Evolutionary conservation across 2,797 vertebrate species (phyloP).

Genomic region (Enteromius trimaculatus): DNA sequence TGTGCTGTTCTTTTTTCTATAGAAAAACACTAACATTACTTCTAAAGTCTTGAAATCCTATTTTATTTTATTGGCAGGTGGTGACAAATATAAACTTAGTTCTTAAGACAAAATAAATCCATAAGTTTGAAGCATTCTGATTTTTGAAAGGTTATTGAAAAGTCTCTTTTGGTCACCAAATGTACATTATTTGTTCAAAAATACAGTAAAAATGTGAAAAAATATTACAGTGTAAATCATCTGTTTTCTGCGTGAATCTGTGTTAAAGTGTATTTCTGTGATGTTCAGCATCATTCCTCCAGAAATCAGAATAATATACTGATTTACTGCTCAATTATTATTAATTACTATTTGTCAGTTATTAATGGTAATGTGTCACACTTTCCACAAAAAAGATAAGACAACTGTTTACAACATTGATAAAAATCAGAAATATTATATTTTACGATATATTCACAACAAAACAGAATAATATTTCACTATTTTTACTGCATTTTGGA

Average conservation of each 20-base stretch:
- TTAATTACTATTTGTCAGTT: too few species aligned
- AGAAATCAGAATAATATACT: too few species aligned
- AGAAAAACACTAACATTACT: too few species aligned
- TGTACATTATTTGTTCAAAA: not conserved
- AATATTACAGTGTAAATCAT: not conserved
- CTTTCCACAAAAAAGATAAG: not conserved
- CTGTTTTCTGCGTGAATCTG: too few species aligned
- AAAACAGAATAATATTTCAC: not conserved
- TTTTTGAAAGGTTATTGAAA: not conserved
- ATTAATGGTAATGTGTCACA: not conserved
- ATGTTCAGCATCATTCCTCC: too few species aligned
- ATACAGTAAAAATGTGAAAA: not conserved
- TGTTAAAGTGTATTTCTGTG: too few species aligned
- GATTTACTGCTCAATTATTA: too few species aligned
- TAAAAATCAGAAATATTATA: not conserved
- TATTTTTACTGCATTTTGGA: not conserved
- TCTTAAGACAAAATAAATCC: too few species aligned
- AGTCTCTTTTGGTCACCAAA: not conserved
- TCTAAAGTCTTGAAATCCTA: not conserved
- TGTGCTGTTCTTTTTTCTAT: not conserved
- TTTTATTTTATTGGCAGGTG: not conserved
- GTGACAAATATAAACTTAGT: not conserved
- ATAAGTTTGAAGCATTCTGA: too few species aligned
- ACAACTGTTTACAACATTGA: not conserved
- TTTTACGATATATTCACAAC: too few species aligned